Base-by-base conservation (phyloP, 2,888 invertebrate species). In the Parnassius mnemosyne region DNA sequence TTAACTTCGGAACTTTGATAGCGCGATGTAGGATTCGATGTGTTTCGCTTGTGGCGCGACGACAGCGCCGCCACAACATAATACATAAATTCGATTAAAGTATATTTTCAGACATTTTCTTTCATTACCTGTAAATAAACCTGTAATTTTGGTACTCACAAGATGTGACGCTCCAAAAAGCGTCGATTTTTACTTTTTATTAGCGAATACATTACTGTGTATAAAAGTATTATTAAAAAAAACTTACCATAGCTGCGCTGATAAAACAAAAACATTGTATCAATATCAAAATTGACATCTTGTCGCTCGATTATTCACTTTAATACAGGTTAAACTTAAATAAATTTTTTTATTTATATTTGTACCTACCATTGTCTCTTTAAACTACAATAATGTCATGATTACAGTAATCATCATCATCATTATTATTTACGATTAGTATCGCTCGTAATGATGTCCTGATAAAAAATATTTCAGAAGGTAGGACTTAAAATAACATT, bases 211-310 rank as follows among this genome's bases (percentile, higher is more conserved):
- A 34, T 1, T 34, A 34, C 34, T 34, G 34, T 34, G 7, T 7
- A 5, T 20, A 20, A 34, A 34, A 34, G 7, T 34, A 34, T 13
- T 60, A 47, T 58, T n/a, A 51, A 47, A 16, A 47, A 16, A 47
- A 20, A 77, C 84, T 85, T 72, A 85, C 85, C 57, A 77, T 67
- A 57, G 74, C 68, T 12, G 70, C 65, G 49, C 72, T 71, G 34
- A 81, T 63, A 11, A 79, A 68, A 66, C 69, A 77, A 60, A 70
- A 71, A 67, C 69, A 77, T 44, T 79, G 65, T 53, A 79, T 66
- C 53, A 76, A 66, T 60, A 73, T 75, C 50, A 75, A 70, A 49
- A 80, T 77, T 65, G 64, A 73, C 67, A 74, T 71, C 58, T 61
- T 66, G 49, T 52, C 53, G 46, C 34, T 34, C 7, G 34, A 34